Evolutionary conservation across 2,797 vertebrate species (phyloP).

Genomic region (Ctenopoma kingsleyae): DNA sequence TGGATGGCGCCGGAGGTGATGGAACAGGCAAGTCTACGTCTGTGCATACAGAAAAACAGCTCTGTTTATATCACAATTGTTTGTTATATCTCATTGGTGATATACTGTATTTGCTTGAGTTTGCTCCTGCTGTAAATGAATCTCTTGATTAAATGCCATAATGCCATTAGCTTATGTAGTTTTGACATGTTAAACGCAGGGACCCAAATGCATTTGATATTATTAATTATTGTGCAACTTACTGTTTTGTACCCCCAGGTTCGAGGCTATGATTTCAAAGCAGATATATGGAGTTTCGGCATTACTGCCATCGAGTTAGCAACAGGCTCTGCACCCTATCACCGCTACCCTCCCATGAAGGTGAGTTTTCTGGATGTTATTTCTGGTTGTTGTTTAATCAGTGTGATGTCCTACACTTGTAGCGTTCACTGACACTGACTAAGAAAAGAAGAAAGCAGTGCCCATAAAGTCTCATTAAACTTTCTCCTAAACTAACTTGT

Average conservation of each 20-base stretch:
- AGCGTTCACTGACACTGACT: neutral
- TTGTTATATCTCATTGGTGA: neutral
- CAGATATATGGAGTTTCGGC: constrained; percentile 99
- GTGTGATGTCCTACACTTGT: neutral
- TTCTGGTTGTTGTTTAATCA: neutral
- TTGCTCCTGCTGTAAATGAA: neutral
- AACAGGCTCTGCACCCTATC: constrained; percentile 96
- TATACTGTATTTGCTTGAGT: constrained; percentile 7
- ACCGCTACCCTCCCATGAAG: constrained; percentile 99
- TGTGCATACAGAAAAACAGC: neutral
- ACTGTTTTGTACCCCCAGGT: constrained; percentile 82
- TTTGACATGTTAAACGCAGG: constrained; percentile 1
- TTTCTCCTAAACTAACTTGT: neutral
- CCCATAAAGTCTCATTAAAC: neutral
- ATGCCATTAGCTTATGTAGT: neutral
- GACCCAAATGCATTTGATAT: too few relatives aligned
- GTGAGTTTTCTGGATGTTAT: constrained; percentile 75
- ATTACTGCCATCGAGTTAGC: constrained; percentile 98
- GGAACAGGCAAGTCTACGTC: constrained; percentile 90
- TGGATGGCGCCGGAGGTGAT: constrained; percentile 99
- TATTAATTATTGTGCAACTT: neutral
- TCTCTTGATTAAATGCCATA: neutral
- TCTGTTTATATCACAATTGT: neutral
- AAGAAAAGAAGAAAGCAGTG: constrained; percentile 8
- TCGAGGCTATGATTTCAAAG: constrained; percentile 99